phyloP scores from a whole-genome alignment of 2,113 vertebrate genomes.

The Sphaerodactylus townsendi region DNA sequence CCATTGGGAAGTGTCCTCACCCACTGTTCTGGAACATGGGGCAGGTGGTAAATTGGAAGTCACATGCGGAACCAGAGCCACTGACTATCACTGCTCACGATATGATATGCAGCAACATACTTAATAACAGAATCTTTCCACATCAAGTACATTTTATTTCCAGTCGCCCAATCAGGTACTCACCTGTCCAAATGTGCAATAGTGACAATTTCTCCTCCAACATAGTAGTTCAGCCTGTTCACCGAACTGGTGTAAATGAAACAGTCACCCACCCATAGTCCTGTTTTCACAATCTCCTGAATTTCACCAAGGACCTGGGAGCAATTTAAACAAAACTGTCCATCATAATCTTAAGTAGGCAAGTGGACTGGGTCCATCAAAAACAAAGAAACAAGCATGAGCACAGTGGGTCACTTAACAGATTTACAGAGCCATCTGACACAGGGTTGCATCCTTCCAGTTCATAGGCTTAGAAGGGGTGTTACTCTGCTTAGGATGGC shows the following conservation, averaged over 20 bases:
- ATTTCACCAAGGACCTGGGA: slow-evolving; percentile 96
- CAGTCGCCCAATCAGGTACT: background rate
- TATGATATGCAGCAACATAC: background rate
- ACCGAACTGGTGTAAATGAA: slow-evolving; percentile 99
- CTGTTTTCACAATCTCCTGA: slow-evolving; percentile 97
- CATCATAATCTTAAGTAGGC: background rate
- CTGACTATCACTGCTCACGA: too few relatives aligned
- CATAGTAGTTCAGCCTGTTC: slow-evolving; percentile 97
- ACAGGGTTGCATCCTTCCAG: too few relatives aligned
- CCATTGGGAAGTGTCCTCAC: too few relatives aligned
- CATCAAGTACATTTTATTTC: background rate
- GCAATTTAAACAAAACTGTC: background rate
- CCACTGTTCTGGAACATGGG: too few relatives aligned
- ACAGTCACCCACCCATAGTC: slow-evolving; percentile 97
- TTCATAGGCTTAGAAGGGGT: too few relatives aligned
- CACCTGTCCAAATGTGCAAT: slow-evolving; percentile 98
- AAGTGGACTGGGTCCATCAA: background rate
- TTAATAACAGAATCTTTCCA: background rate
- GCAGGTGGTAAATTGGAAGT: too few relatives aligned
- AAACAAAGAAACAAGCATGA: background rate
- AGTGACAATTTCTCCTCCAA: slow-evolving; percentile 98
- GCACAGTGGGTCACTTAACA: background rate
- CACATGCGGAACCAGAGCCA: too few relatives aligned
- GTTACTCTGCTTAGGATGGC: too few relatives aligned
- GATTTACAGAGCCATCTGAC: background rate